These are phyloP conservation scores for Bibio marci DNA, from an alignment of 2,888 invertebrate species.

Conservation along the genomic window DNA sequence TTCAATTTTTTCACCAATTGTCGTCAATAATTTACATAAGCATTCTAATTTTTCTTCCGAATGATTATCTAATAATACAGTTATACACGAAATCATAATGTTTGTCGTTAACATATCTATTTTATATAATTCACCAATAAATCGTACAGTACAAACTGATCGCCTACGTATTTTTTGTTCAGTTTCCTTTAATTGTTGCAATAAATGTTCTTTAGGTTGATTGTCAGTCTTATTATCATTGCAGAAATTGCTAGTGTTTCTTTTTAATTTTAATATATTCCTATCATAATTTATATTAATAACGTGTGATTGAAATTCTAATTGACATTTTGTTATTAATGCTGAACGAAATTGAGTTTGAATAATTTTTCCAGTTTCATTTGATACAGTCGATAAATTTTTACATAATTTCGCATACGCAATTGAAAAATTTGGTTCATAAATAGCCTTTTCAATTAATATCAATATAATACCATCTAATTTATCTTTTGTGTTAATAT, in stretches of 20 bases:
- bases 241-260: no score
- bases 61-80: conserved; percentile 50
- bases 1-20: conserved; percentile 76
- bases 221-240: conserved; percentile 33
- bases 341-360: conserved; percentile 37
- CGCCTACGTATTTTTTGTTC: conserved; percentile 61
- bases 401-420: conserved; percentile 81
- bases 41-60: conserved; percentile 90
- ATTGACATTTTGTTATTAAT: conserved; percentile 53
- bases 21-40: conserved; percentile 77
- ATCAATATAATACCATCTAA: conserved; percentile 73
- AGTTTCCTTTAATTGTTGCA: conserved; percentile 49
- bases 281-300: conserved; percentile 57
- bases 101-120: conserved; percentile 71
- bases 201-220: no score
- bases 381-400: conserved; percentile 32
- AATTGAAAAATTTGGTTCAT: conserved; percentile 85
- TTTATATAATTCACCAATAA: conserved; percentile 79
- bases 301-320: conserved; percentile 73
- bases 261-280: no score
- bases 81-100: conserved; percentile 78
- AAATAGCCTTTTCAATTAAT: conserved; percentile 88
- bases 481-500: conserved; percentile 62
- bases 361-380: conserved; percentile 18
- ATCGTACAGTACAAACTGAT: conserved; percentile 80